These are phyloP conservation scores for Rhopilema esculentum DNA, from an alignment of 30 jellyfish, hydroid and myxozoan genomes.

Conservation along the genomic window DNA sequence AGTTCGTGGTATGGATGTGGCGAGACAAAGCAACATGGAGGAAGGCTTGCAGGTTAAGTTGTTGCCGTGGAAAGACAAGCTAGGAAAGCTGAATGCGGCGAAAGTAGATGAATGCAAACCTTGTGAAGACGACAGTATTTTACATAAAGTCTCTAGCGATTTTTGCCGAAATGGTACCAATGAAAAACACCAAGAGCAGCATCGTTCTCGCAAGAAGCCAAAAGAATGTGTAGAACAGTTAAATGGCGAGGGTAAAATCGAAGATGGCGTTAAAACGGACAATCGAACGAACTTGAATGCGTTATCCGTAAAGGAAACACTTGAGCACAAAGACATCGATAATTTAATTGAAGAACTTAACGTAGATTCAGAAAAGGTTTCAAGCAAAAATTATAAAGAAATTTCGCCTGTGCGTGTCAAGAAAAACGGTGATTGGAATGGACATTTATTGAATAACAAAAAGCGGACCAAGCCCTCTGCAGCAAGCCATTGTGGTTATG, in stretches of 20 bases:
- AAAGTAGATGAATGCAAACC: constrained; percentile 11
- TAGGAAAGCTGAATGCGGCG: constrained; percentile 24
- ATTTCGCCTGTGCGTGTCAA: background rate
- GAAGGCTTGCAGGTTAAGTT: constrained; percentile 69
- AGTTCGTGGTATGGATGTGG: constrained; percentile 70
- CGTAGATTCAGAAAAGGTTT: background rate
- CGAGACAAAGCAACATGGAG: constrained; percentile 74
- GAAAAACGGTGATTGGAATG: background rate
- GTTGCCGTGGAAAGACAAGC: constrained; percentile 54
- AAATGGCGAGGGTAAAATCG: constrained; percentile 52
- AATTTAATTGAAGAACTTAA: background rate
- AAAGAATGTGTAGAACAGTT: constrained; percentile 22
- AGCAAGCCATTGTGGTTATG: background rate
- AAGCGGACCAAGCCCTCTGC: background rate
- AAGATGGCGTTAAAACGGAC: constrained; percentile 57
- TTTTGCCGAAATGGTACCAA: background rate
- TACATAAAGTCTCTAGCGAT: background rate
- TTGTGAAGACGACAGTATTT: constrained; percentile 4
- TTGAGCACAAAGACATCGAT: background rate
- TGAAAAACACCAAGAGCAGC: background rate
- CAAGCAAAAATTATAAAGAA: background rate
- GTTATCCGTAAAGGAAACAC: constrained; percentile 6
- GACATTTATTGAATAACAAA: background rate
- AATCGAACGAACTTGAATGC: constrained; percentile 33
- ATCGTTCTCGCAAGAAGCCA: background rate